phyloP scores from a whole-genome alignment of 1,140 invertebrate genomes.

The Drosophila carrolli region DNA sequence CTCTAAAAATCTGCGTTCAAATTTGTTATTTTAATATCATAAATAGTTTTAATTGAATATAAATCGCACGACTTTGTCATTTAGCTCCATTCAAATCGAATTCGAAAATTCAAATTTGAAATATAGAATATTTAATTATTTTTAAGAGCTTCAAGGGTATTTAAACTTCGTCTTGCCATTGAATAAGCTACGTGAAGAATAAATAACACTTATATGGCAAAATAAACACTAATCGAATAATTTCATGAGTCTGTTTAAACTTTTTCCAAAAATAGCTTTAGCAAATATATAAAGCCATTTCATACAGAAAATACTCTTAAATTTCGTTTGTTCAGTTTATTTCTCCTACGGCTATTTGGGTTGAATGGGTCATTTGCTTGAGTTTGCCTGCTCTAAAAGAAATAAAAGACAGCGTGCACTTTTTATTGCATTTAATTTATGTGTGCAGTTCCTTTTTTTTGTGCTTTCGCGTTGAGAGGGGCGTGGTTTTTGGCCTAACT shows the following conservation, averaged over 20 bases:
- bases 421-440: constrained; percentile 18
- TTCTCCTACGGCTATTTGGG: neutral
- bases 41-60: too few species aligned
- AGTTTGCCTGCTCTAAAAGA: constrained; percentile 1
- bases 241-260: neutral
- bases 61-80: too few species aligned
- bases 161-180: too few species aligned
- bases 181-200: too few species aligned
- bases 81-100: too few species aligned
- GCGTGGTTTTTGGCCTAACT: constrained; percentile 28
- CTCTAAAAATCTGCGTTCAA: too few species aligned
- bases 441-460: neutral
- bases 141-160: too few species aligned
- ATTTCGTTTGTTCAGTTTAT: neutral
- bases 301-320: neutral
- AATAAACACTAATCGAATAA: neutral
- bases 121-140: too few species aligned
- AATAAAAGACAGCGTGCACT: neutral
- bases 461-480: neutral
- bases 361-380: constrained; percentile 1
- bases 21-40: too few species aligned
- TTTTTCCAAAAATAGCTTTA: neutral
- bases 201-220: too few species aligned
- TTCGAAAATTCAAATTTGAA: too few species aligned
- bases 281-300: neutral